Conservation (phyloP, 2,113 vertebrate species). For the Delphinus delphis region DNA sequence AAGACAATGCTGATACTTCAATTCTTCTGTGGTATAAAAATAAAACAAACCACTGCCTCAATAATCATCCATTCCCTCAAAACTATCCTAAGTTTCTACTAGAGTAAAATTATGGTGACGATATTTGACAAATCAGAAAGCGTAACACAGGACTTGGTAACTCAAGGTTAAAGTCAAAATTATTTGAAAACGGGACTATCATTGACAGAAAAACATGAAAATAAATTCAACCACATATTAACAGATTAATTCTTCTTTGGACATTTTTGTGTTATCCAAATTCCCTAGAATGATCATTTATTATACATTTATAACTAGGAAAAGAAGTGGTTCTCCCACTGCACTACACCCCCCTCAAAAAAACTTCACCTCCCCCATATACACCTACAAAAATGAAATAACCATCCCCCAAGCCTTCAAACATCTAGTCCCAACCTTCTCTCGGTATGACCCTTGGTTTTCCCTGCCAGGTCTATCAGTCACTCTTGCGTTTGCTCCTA, state of each 20-base stretch:
- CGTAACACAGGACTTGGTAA: not conserved
- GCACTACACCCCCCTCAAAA: not conserved
- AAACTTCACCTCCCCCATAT: not conserved
- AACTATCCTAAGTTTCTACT: not conserved
- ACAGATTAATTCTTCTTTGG: not conserved
- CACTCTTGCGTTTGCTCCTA: not conserved
- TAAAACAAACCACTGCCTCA: not conserved
- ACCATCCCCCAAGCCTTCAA: too few relatives aligned
- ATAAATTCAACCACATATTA: not conserved
- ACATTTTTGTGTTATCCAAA: not conserved
- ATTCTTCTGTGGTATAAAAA: constrained; percentile 30
- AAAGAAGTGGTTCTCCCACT: not conserved
- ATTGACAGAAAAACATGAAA: not conserved
- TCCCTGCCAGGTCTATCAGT: not conserved
- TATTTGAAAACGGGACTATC: constrained; percentile 4
- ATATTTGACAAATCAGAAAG: not conserved
- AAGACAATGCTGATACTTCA: not conserved
- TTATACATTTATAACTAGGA: not conserved
- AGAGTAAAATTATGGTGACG: not conserved
- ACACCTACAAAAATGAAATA: not conserved
- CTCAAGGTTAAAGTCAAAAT: not conserved
- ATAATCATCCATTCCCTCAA: not conserved
- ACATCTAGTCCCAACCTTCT: not conserved
- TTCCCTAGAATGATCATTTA: not conserved
- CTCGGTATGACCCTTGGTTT: not conserved